phyloP scores from a whole-genome alignment of 2,113 vertebrate species.

The Atrichornis clamosus region DNA sequence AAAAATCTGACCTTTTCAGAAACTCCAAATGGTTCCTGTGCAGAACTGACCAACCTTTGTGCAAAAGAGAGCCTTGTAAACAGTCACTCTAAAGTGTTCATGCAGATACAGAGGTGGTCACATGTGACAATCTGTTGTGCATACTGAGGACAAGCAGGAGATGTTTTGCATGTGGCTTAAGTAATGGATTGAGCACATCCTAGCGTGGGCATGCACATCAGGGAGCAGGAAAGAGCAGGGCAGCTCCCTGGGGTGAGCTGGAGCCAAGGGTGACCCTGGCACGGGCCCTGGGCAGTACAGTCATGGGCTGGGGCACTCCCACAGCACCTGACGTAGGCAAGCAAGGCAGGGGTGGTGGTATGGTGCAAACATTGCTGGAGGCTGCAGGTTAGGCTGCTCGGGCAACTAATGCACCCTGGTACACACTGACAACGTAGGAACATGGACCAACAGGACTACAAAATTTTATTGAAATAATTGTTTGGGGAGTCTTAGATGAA shows the following conservation, averaged over 20 bases:
- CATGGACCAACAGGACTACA: neutral
- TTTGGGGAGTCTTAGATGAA: neutral
- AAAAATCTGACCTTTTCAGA: neutral
- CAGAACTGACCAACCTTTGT: neutral
- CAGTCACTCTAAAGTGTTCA: neutral
- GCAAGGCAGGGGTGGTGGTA: neutral
- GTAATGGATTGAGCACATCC: rapidly evolving
- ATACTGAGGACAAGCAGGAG: neutral
- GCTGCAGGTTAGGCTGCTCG: neutral
- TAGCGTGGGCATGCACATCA: no score
- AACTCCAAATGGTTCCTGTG: neutral
- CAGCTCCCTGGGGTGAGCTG: neutral
- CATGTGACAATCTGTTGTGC: neutral
- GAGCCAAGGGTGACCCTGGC: neutral
- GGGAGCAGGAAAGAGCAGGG: neutral
- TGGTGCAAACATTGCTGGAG: neutral
- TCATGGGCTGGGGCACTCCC: neutral
- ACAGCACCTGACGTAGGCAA: neutral
- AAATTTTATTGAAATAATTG: neutral
- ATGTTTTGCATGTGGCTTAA: neutral
- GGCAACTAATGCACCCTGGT: no score
- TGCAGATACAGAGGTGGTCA: neutral
- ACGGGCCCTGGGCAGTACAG: rapidly evolving
- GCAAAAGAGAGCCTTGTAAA: neutral
- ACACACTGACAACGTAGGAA: neutral